Evolutionary conservation across 2,113 vertebrate species (phyloP).

Genomic region (Scytalopus superciliaris): DNA sequence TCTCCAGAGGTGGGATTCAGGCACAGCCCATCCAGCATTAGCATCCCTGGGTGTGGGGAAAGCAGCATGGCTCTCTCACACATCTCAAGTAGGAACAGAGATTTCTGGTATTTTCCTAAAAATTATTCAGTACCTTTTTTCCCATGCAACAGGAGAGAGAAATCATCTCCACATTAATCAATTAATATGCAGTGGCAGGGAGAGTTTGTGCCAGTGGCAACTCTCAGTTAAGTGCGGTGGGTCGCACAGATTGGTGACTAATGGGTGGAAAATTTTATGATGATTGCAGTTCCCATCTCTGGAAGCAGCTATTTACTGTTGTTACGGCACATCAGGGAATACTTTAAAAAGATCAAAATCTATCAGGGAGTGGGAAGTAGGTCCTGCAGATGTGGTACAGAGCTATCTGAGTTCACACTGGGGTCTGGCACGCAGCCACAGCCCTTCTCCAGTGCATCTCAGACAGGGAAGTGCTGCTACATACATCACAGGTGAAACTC

Average conservation of each 20-base stretch:
- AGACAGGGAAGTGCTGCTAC: rapidly evolving
- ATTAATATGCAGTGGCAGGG: neutral
- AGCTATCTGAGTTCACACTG: neutral
- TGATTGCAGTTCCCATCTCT: neutral
- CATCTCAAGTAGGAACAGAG: neutral
- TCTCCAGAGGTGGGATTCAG: neutral
- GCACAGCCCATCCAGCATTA: neutral
- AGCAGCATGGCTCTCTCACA: neutral
- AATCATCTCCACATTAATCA: neutral
- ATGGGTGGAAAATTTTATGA: neutral
- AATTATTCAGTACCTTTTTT: neutral
- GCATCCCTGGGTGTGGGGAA: rapidly evolving
- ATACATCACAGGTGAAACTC: neutral
- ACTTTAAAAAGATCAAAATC: neutral
- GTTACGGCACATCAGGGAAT: neutral
- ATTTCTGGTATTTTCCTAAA: neutral
- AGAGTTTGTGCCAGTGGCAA: rapidly evolving
- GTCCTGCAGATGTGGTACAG: neutral
- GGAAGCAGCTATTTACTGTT: neutral
- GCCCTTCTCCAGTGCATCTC: rapidly evolving
- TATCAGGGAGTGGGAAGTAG: neutral
- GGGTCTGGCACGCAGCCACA: neutral
- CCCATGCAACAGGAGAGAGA: neutral
- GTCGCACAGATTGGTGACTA: neutral
- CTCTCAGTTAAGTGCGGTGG: neutral